Evolutionary conservation across 2,113 vertebrate genomes (phyloP).

Genomic region (Canis aureus): DNA sequence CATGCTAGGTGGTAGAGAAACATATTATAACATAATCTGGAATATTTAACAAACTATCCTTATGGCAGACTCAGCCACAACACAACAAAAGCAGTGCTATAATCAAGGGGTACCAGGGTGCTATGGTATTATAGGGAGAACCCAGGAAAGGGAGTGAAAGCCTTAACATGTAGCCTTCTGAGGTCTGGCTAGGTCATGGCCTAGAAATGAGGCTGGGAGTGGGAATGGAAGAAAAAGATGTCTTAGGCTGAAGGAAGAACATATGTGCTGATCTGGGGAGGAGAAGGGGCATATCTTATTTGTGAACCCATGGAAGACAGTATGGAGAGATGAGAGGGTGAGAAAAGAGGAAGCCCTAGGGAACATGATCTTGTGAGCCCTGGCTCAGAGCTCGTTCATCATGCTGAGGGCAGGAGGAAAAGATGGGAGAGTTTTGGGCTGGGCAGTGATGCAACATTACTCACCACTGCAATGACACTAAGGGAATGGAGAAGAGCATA

Average conservation of each 20-base stretch:
- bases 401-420: too few relatives aligned
- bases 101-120: not conserved
- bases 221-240: not conserved
- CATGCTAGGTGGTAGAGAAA: not conserved
- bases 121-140: not conserved
- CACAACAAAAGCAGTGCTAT: not conserved
- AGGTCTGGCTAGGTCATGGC: not conserved
- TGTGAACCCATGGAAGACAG: not conserved
- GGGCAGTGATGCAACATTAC: not conserved
- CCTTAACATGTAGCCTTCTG: not conserved
- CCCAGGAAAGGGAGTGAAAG: not conserved
- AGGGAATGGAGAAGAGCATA: not conserved
- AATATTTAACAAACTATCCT: not conserved
- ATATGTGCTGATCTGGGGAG: not conserved
- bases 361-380: not conserved
- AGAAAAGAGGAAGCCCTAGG: accelerated
- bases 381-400: accelerated
- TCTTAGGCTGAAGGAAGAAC: not conserved
- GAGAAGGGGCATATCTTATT: not conserved
- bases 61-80: not conserved
- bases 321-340: not conserved
- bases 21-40: not conserved
- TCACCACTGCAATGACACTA: not conserved
- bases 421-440: too few relatives aligned
- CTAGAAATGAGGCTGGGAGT: not conserved